Evolutionary conservation across 2,797 vertebrate genomes (phyloP).

Genomic region (Pitangus sulphuratus): DNA sequence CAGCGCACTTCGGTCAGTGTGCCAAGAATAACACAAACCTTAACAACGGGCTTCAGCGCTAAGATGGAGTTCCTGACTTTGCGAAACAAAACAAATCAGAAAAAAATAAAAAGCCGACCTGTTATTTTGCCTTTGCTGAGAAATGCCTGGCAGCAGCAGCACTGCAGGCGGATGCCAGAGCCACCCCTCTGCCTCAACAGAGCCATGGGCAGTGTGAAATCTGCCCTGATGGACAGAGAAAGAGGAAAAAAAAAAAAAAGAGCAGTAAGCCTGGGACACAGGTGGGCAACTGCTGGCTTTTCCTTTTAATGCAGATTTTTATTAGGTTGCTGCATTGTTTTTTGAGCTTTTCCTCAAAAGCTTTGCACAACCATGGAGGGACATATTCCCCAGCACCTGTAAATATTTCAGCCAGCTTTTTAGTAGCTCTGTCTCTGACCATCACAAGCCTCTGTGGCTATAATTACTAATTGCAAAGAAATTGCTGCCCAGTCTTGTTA

Average conservation of each 20-base stretch:
- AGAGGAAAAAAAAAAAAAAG: neutral
- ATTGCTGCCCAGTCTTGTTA: neutral
- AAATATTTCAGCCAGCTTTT: neutral
- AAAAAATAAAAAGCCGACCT: neutral
- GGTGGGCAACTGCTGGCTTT: neutral
- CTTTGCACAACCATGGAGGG: neutral
- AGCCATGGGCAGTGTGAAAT: neutral
- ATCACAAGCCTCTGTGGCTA: neutral
- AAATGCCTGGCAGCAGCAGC: neutral
- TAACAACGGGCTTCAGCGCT: neutral
- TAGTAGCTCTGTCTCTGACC: neutral
- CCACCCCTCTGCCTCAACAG: neutral
- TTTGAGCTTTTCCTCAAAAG: neutral
- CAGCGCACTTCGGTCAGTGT: neutral
- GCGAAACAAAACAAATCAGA: neutral
- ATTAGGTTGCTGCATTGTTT: neutral
- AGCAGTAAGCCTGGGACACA: neutral
- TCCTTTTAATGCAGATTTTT: neutral
- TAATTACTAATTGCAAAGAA: neutral
- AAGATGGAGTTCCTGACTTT: constrained; percentile 38
- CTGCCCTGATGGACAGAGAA: neutral
- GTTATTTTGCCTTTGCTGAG: constrained; percentile 16
- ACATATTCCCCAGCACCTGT: neutral
- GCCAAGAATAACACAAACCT: constrained; percentile 48
- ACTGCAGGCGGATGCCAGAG: accelerated